phyloP scores from a whole-genome alignment of 2,888 invertebrate genomes.

The Apodemia zela region DNA sequence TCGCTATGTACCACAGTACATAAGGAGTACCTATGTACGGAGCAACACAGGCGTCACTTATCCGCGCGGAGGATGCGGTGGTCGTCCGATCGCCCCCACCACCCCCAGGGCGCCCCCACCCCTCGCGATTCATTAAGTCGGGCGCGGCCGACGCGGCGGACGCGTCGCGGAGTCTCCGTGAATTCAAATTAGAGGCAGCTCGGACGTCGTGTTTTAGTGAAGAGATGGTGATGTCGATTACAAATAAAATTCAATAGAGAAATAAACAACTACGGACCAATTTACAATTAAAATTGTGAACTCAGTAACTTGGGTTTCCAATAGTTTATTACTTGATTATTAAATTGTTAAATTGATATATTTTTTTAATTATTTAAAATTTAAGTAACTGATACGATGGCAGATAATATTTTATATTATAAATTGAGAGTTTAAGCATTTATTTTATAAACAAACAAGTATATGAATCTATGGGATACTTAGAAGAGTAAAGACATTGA shows the following conservation, averaged over 20 bases:
- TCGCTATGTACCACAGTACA: conserved; percentile 69
- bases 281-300: too few relatives aligned
- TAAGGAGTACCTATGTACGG: conserved; percentile 63
- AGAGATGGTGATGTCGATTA: neutral
- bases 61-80: conserved; percentile 79
- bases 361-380: too few relatives aligned
- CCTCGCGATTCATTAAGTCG: conserved; percentile 73
- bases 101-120: conserved; percentile 45
- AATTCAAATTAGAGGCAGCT: conserved; percentile 80
- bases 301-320: too few relatives aligned
- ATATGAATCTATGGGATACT: too few relatives aligned
- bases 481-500: too few relatives aligned
- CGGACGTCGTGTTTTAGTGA: conserved; percentile 71
- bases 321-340: too few relatives aligned
- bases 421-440: too few relatives aligned
- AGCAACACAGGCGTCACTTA: conserved; percentile 80
- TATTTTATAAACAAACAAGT: too few relatives aligned
- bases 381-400: too few relatives aligned
- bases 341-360: too few relatives aligned
- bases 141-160: conserved; percentile 78
- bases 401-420: too few relatives aligned
- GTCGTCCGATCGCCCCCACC: conserved; percentile 70
- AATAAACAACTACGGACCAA: too few relatives aligned
- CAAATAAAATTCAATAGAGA: neutral
- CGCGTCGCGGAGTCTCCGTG: conserved; percentile 80